phyloP scores from a whole-genome alignment of 2,113 vertebrate species.

The Pantherophis guttatus region DNA sequence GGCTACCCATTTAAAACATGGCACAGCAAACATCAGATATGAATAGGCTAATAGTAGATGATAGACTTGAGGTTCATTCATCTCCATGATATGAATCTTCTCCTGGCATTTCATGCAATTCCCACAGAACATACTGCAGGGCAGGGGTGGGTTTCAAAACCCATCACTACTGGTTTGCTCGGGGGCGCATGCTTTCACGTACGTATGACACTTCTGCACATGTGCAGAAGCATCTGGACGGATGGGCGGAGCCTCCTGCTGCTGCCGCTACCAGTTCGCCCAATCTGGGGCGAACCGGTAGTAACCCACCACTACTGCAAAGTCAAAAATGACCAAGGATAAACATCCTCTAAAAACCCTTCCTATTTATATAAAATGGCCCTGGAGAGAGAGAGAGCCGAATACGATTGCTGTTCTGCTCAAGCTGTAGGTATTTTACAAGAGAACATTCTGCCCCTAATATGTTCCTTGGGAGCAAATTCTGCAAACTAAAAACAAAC shows the following conservation, averaged over 20 bases:
- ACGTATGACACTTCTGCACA: too few species aligned
- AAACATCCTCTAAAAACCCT: neutral
- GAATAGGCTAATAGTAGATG: neutral
- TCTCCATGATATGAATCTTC: neutral
- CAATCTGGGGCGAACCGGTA: too few species aligned
- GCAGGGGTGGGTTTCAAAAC: too few species aligned
- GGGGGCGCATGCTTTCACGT: too few species aligned
- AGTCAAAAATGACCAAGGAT: neutral
- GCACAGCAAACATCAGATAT: neutral
- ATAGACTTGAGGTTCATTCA: neutral
- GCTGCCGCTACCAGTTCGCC: too few species aligned
- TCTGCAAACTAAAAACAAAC: neutral
- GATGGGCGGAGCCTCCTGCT: too few species aligned
- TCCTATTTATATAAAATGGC: neutral
- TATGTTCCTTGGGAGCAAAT: neutral
- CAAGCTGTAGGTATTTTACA: neutral
- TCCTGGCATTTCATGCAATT: neutral
- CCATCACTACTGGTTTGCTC: too few species aligned
- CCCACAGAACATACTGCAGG: neutral
- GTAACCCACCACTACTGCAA: neutral
- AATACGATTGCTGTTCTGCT: neutral
- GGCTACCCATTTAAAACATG: neutral
- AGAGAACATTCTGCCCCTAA: neutral
- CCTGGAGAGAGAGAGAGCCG: neutral
- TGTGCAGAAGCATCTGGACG: too few species aligned